Base-by-base conservation (phyloP, 53 echinoderm and acorn worm genomes). In the Echinarachnius parma region DNA sequence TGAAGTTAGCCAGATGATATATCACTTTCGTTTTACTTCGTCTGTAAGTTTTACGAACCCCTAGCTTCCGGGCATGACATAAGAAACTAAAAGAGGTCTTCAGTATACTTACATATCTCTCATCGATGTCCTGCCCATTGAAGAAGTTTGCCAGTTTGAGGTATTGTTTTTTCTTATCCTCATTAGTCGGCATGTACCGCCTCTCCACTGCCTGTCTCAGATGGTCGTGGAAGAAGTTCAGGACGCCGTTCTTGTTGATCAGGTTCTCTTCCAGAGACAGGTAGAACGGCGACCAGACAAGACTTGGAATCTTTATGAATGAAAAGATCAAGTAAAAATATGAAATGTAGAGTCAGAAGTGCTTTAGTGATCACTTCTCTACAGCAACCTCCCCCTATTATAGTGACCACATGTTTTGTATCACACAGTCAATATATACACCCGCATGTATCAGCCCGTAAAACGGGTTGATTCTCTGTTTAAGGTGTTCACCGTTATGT, bases 141-240 rank as follows among this genome's bases (percentile, higher is more conserved):
- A 92, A 92, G 82, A 88, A 92, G 60, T 92, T 77, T 9, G 92
- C 88, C 24, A 92, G 56, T 15, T 53, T 42, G 0, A 88, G 52
- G 59, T 81, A 92, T 4, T 59, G 75, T 46, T 78, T 34, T 21
- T 59, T 34, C 33, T 92, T 92, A 49, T 81, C 85, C 23, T 84
- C 92, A 0, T 62, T 64, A 2, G 88, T 85, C 18, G 84, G 81
- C 26, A 92, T 85, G 82, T 92, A 92, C 52, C 83, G 88, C 22
- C 81, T 35, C 64, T 92, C 92, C 24, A 92, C 92, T 2, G 92
- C 92, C 59, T 92, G 92, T 8, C 92, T 60, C 25, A 92, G 82
- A 48, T 92, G 89, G 45, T 92, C 92, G 59, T 92, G 92, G 79
- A 92, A 92, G 92, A 92, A 92, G 63, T 92, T 92, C 22, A 92